Evolutionary conservation across 2,113 vertebrate species (phyloP), one percentile per base, ranked within the genome.

Genomic region (Phrynocephalus versicolor): DNA sequence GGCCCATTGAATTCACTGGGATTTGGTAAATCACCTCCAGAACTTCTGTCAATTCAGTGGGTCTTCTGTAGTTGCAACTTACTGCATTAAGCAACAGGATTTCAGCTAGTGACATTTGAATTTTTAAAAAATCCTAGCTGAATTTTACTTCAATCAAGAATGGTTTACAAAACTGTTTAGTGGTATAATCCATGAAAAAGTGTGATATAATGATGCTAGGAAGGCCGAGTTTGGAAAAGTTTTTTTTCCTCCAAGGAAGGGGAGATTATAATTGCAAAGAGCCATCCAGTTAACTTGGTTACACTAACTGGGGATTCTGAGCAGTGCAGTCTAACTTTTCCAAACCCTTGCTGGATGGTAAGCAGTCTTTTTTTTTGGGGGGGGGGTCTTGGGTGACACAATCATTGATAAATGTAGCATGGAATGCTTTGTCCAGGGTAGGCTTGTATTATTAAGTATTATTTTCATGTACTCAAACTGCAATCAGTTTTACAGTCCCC

Each of bases 341-440:
- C 5, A 51, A 51, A 10, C 45, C 10, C 5, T 51, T 51, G 10
- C 10, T 5, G 45, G 45, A 51, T n/a, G 10, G 45, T 51, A 10
- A 51, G 5, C 5, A 8, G 33, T 14, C 58, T 16, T 18, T 15
- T 57, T 30, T 70, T n/a, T n/a, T n/a, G n/a, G n/a, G n/a, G n/a
- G n/a, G n/a, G n/a, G n/a, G 62, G 15, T 25, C 15, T 41, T 10
- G 41, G 62, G 9, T 51, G 33, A 62, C 5, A 27, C 3, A 57
- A 19, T 55, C 23, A 27, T 19, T 58, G 58, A 14, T 62, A 2
- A 1, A 10, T 41, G 12, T 21, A 16, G 25, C 23, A 8, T 45
- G 18, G 19, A 58, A 10, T 64, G 37, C 25, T 0, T 41, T 10
- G 51, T 3, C 58, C 41, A 7, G 0, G 1, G 41, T 2, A 0